These are phyloP conservation scores for Deilephila elpenor DNA, from an alignment of 2,888 invertebrate species.

Conservation along the genomic window DNA sequence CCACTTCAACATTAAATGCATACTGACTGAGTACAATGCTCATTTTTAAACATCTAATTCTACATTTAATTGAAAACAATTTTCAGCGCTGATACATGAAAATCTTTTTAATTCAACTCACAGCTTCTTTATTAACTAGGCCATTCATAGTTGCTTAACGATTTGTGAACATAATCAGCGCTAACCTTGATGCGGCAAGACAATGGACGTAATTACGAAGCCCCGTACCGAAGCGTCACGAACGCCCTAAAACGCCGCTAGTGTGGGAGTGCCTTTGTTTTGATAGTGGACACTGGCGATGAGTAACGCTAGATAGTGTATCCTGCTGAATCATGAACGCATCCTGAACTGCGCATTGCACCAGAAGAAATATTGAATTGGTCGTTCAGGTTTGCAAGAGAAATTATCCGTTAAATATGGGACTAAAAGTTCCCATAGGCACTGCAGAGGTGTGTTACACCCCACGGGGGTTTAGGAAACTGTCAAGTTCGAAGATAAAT, in stretches of 20 bases:
- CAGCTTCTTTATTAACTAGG: not conserved
- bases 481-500: too few species aligned
- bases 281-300: not conserved
- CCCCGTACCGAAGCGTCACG: not conserved
- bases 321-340: not conserved
- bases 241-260: not conserved
- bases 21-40: too few species aligned
- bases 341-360: not conserved
- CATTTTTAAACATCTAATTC: too few species aligned
- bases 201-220: slow-evolving; percentile 21
- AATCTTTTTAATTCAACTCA: not conserved
- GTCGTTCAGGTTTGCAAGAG: too few species aligned
- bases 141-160: not conserved
- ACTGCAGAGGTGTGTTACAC: too few species aligned
- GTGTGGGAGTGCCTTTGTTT: not conserved
- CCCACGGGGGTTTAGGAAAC: too few species aligned
- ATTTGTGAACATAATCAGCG: not conserved
- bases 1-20: too few species aligned
- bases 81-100: too few species aligned
- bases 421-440: too few species aligned
- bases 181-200: slow-evolving; percentile 17
- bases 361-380: too few species aligned
- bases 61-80: too few species aligned
- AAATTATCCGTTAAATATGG: too few species aligned
- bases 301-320: not conserved